Conservation (phyloP, 2,113 vertebrate species). For the Oostethus manadensis region DNA sequence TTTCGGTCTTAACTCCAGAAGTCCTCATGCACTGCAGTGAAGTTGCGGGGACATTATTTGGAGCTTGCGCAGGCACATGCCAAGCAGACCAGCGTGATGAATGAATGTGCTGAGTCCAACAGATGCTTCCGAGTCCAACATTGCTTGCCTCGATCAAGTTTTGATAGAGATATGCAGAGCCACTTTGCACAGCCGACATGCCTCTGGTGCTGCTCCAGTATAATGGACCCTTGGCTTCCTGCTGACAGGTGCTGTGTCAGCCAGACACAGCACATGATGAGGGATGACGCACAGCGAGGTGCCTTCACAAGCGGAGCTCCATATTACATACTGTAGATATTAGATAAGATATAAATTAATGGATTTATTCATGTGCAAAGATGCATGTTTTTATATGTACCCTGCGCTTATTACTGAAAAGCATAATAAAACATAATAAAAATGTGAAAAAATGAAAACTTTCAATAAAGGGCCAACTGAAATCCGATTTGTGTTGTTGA, state of each 20-base stretch:
- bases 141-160: constrained; percentile 23
- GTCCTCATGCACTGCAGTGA: neutral
- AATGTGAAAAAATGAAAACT: neutral
- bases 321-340: neutral
- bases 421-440: neutral
- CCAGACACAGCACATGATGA: constrained; percentile 12
- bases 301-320: neutral
- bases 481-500: too few relatives aligned
- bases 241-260: constrained; percentile 45
- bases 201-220: constrained; percentile 37
- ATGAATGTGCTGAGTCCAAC: constrained; percentile 41
- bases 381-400: too few relatives aligned
- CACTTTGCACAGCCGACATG: constrained; percentile 43
- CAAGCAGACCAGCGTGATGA: constrained; percentile 29
- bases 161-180: constrained; percentile 46
- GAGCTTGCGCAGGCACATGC: constrained; percentile 16
- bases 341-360: too few relatives aligned
- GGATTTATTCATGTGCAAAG: neutral
- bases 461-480: too few relatives aligned
- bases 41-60: constrained; percentile 21
- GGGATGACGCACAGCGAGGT: neutral
- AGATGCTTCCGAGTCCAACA: constrained; percentile 33
- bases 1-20: neutral
- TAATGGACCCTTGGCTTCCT: constrained; percentile 14
- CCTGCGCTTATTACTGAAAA: neutral